Base-by-base conservation (phyloP, 2,797 vertebrate genomes). In the Ctenosaura bakeri region DNA sequence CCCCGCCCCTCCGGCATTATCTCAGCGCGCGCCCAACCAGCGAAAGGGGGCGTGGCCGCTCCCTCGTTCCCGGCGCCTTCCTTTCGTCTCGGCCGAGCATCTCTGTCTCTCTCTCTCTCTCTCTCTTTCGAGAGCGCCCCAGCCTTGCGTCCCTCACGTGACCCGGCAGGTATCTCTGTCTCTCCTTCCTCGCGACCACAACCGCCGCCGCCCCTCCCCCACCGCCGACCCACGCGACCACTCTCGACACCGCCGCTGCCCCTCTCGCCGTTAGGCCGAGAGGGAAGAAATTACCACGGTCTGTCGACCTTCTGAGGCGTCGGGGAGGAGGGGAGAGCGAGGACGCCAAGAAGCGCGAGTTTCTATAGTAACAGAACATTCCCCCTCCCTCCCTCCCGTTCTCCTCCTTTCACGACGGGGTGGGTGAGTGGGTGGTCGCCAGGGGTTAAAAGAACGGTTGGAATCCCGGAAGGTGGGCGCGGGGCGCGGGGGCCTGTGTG, bases 161-260 rank as follows among this genome's bases (percentile, higher is more conserved):
- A 80, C 77, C 2, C 42, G 18, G 4, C 56, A 59, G 56, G 56
- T 59, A 59, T 20, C 32, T 14, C 71, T 10, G 52, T 20, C 59
- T 9, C 35, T 29, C 35, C 7, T 1, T 8, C 0, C 20, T 6
- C 2, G 7, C 1, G 54, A 1, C 50, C 4, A 4, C 24, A 8
- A 32, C 32, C 4, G 18, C 18, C 1, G 0, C 86, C 22, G 22
- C 35, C 4, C 1, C 16, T 3, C 2, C 26, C 2, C 6, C n/a
- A 26, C 54, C 66, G 26, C 73, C 74, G 1, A 42, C 8, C 8
- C n/a, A 1, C 85, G 22, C 73, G 22, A 50, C 66, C 50, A 56
- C 10, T 14, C 80, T n/a, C 26, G 0, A 10, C 32, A 56, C 6
- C 38, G 26, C 10, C 0, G 74, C 24, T 9, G 2, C 3, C 20